Base-by-base conservation (phyloP, 2,888 invertebrate genomes). In the Drosophila pseudotalamancana region DNA sequence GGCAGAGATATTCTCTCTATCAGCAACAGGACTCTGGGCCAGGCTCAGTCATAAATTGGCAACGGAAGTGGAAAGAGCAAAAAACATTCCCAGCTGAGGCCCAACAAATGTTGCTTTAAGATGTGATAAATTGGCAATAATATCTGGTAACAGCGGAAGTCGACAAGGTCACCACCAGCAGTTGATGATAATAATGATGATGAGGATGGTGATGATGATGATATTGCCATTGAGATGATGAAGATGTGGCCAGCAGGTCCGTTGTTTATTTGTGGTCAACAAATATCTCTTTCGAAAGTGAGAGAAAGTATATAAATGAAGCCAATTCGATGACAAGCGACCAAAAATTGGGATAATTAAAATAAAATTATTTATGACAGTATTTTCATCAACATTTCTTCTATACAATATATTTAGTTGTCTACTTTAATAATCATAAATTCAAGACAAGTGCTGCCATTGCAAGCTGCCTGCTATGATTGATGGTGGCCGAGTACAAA, bases 91-190 rank as follows among this genome's bases (percentile, higher is more conserved):
- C 72, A 57, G 55, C 51, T 69, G 72, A n/a, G 45, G 18, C 11
- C 31, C 19, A 23, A 32, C 42, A 23, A 55, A 40, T 54, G 42
- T 68, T 68, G 66, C 71, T 51, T 59, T 59, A 63, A 74, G 63
- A 54, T 51, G 51, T 69, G 63, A 82, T 85, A 85, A 80, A 80
- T 80, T 85, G 72, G 83, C 82, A 72, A 80, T 80, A 75, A 78
- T 72, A 78, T 77, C 57, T 72, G 68, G 55, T 46, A 59, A 72
- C 56, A 71, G 62, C 87, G 82, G 84, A 82, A 84, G 72, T 69
- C 57, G 51, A 39, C 83, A 83, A 83, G 83, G 83, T 82, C 87
- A 76, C 29, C 34, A 31, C 3, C 61, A 21, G 25, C 39, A 46
- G 25, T 29, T 35, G 11, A 21, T 49, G 35, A 53, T 43, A 51